Base-by-base conservation (phyloP, 1,140 invertebrate genomes). In the Coptotermes formosanus region DNA sequence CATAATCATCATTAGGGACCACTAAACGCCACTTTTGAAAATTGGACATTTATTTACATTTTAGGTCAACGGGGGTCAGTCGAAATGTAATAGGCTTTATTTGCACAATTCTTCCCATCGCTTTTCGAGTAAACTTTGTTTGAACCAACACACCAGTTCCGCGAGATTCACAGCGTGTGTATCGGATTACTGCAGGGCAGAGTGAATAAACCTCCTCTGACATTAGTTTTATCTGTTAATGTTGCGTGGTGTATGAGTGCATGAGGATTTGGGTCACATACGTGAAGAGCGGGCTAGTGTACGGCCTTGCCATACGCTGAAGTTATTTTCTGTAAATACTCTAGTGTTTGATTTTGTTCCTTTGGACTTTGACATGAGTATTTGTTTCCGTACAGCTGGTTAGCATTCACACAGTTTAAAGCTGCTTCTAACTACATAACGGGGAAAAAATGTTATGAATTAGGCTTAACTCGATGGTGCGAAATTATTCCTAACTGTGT, bases 221-320 rank as follows among this genome's bases (percentile, higher is more conserved):
- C 64, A 75, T 75, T 30, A 30, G 64, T 75, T 75, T 25, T 75
- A 75, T 75, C 64, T 75, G n/a, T 75, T 75, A 75, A 75, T 75
- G 64, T 30, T 75, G 64, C n/a, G 30, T 30, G 64, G 64, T 75
- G 64, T 75, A 75, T 16, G n/a, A n/a, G 64, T 30, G 25, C 3
- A 75, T 75, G 64, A 75, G 64, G 64, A 6, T 75, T 75, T 75
- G 6, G 64, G 64, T 75, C 64, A 75, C 64, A 75, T 75, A 7
- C n/a, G 64, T 3, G n/a, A 30, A 9, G 6, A 30, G n/a, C 2
- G 25, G 25, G 11, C n/a, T 2, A 75, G 64, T 25, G 25, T 2
- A 7, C 0, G 7, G 64, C 7, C 7, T 3, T 25, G 64, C 14
- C 9, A 30, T n/a, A 16, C 59, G 21, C n/a, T n/a, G n/a, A 75